Base-by-base conservation (phyloP, 2,113 vertebrate species). In the Motacilla tschutschensis region DNA sequence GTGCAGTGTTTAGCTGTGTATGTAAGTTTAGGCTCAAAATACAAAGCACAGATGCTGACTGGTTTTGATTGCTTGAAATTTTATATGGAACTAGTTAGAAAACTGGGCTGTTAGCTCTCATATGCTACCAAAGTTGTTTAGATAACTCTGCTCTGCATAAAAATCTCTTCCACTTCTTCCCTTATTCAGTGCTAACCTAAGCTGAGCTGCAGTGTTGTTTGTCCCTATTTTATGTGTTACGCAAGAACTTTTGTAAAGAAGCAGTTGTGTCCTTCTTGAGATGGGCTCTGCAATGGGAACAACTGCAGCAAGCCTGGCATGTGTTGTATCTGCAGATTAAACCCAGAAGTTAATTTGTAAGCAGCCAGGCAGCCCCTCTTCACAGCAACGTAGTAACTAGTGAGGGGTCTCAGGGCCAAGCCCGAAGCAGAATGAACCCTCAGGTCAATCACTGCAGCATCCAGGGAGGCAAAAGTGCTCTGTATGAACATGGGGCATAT, bases 401-500 rank as follows among this genome's bases (percentile, higher is more conserved):
- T 8, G 24, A 3, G 1, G 16, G 22, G 14, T 62, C 64, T 70
- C 33, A 9, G 44, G 67, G 53, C 63, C 40, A 60, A 79, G 43
- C 24, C 62, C 35, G 8, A 33, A 54, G 41, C 67, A 62, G 38
- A n/a, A 0, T 8, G 46, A 58, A 36, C 55, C 33, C 24, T 57
- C 57, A 35, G 21, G 40, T 33, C 58, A 76, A 66, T 62, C 50
- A 14, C 31, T 36, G 33, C n/a, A 63, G 43, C 71, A 76, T 59
- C 36, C 44, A 51, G n/a, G 20, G 36, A 73, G 55, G 15, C 18
- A 47, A 59, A 41, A 62, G 26, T 9, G 9, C 43, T 70, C 59
- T 18, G 14, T 28, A 19, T 1, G 2, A 79, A 33, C 2, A 0
- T 0, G 0, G 13, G 15, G 10, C 46, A 6, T 20, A 4, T 63